These are phyloP conservation scores for Megastigmus dorsalis DNA, from an alignment of 2,888 invertebrate species.

Conservation along the genomic window DNA sequence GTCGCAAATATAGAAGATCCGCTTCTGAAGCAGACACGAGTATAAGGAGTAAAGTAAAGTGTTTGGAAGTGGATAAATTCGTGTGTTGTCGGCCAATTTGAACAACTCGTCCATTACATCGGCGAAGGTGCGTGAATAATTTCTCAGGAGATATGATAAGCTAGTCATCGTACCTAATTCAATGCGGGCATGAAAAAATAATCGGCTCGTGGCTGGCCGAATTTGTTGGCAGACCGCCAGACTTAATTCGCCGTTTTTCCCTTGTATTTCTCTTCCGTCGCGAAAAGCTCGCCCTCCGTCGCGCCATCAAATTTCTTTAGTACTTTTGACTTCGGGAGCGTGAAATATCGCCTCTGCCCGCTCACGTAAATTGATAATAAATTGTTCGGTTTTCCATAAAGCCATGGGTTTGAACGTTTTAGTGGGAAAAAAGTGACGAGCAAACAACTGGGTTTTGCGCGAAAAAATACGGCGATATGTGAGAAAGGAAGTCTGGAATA, in stretches of 20 bases:
- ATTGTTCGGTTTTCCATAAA: constrained; percentile 38
- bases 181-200: constrained; percentile 46
- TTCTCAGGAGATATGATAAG: constrained; percentile 23
- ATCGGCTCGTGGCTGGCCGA: constrained; percentile 35
- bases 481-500: background rate
- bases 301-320: constrained; percentile 22
- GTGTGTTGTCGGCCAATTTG: background rate
- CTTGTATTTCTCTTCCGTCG: constrained; percentile 27
- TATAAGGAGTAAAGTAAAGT: background rate
- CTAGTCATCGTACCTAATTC: constrained; percentile 22
- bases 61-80: constrained; percentile 7
- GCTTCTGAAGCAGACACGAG: too few relatives aligned
- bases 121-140: constrained; percentile 15
- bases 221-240: constrained; percentile 40
- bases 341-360: constrained; percentile 37
- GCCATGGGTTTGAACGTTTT: background rate
- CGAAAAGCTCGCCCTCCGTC: background rate
- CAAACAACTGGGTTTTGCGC: constrained; percentile 15
- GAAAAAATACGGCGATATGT: background rate
- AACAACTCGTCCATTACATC: background rate
- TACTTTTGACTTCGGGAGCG: constrained; percentile 33
- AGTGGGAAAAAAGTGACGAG: constrained; percentile 2
- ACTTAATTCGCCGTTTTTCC: constrained; percentile 48
- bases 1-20: too few relatives aligned
- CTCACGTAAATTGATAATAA: constrained; percentile 52